Conservation (phyloP, 1,140 invertebrate species). For the Tribolium castaneum region DNA sequence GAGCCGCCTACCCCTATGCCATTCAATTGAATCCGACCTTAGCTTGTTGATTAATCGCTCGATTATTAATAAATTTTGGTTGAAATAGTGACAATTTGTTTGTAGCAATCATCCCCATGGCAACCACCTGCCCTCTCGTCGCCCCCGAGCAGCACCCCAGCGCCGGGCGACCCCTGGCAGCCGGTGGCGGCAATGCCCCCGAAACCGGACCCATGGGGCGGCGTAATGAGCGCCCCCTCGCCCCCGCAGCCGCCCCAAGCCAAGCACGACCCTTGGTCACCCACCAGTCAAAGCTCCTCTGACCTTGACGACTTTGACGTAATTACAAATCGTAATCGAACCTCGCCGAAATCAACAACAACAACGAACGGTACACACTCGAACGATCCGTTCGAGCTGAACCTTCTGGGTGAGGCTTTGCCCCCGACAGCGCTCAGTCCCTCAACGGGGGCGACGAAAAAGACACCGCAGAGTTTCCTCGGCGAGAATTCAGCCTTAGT, state of each 20-base stretch:
- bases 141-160: slow-evolving; percentile 46
- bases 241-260: slow-evolving; percentile 43
- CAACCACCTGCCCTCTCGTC: slow-evolving; percentile 45
- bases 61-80: too few relatives aligned
- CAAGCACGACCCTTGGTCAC: slow-evolving; percentile 60
- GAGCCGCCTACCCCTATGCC: too few relatives aligned
- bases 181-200: slow-evolving; percentile 48
- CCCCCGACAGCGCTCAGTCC: slow-evolving; percentile 59
- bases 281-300: slow-evolving; percentile 69
- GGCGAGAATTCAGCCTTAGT: slow-evolving; percentile 94
- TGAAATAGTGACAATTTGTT: slow-evolving; percentile 8
- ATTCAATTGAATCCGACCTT: too few relatives aligned
- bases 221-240: slow-evolving; percentile 35
- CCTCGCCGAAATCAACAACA: slow-evolving; percentile 63
- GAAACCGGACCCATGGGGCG: slow-evolving; percentile 67
- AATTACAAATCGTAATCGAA: slow-evolving; percentile 76
- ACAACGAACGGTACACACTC: slow-evolving; percentile 61
- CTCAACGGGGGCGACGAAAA: slow-evolving; percentile 71
- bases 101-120: slow-evolving; percentile 56
- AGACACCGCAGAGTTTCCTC: slow-evolving; percentile 92
- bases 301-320: slow-evolving; percentile 87
- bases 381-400: slow-evolving; percentile 79
- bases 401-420: slow-evolving; percentile 69
- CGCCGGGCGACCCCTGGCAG: slow-evolving; percentile 48
- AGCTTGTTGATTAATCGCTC: too few relatives aligned